Evolutionary conservation across 2,797 vertebrate species (phyloP).

Genomic region (Adelosebastes latens): DNA sequence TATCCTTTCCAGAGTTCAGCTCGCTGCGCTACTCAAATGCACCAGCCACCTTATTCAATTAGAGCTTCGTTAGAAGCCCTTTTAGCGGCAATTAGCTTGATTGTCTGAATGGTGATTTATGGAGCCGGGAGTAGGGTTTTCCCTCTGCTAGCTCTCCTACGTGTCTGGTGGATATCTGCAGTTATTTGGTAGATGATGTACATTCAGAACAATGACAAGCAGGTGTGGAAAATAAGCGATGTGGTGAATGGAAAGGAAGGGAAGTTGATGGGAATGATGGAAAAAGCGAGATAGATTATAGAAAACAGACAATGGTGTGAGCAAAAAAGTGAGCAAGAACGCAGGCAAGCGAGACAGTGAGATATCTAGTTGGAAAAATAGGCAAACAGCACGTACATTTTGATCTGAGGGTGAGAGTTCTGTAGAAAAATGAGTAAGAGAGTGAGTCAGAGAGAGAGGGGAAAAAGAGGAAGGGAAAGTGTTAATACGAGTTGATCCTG

Average conservation of each 20-base stretch:
- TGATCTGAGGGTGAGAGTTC: conserved; percentile 3
- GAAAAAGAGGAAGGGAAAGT: conserved; percentile 44
- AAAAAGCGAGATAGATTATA: conserved; percentile 16
- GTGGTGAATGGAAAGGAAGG: conserved; percentile 25
- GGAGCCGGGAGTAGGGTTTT: conserved; percentile 38
- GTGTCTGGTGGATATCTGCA: conserved; percentile 62
- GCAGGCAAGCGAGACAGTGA: not conserved
- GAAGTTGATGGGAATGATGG: conserved; percentile 38
- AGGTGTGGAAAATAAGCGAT: conserved; percentile 69
- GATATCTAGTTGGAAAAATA: conserved; percentile 7
- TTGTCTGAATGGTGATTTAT: conserved; percentile 77
- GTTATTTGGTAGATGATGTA: conserved; percentile 62
- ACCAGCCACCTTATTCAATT: conserved; percentile 70
- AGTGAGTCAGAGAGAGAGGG: not conserved
- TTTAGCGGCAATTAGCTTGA: conserved; percentile 71
- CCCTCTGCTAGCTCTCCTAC: conserved; percentile 31
- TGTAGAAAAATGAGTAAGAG: conserved; percentile 11
- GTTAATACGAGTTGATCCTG: conserved; percentile 53
- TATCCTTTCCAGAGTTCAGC: conserved; percentile 64
- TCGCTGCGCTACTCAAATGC: conserved; percentile 49
- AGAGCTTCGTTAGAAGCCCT: conserved; percentile 67
- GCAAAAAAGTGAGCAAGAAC: not conserved
- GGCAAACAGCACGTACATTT: not conserved
- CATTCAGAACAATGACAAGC: conserved; percentile 61
- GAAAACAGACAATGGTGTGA: conserved; percentile 34